Evolutionary conservation across 2,797 vertebrate genomes (phyloP).

Genomic region (Rallus crepitans): DNA sequence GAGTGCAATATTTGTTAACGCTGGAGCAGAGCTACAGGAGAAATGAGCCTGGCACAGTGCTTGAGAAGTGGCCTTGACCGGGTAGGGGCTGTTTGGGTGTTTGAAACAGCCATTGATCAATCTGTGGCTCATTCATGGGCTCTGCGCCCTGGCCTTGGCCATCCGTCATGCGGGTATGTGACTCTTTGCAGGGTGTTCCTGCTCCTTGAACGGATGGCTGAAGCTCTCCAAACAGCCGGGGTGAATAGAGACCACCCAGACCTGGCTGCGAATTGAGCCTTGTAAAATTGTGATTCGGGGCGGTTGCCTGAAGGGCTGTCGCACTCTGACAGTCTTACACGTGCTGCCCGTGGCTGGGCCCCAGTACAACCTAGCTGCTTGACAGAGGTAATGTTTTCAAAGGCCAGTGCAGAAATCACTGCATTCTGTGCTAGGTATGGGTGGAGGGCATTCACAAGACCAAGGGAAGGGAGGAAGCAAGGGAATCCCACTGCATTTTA

Average conservation of each 20-base stretch:
- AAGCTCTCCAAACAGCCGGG: background rate
- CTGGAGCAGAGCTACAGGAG: background rate
- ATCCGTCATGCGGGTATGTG: rapidly evolving
- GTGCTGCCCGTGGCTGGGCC: rapidly evolving
- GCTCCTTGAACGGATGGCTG: background rate
- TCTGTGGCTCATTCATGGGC: constrained; percentile 4
- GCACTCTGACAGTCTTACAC: background rate
- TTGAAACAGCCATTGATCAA: background rate
- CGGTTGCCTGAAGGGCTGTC: background rate
- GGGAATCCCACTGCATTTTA: background rate
- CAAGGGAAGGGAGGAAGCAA: background rate
- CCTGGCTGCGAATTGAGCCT: background rate
- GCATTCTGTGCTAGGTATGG: background rate
- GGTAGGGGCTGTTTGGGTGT: background rate
- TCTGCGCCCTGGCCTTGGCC: background rate
- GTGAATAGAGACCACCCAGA: constrained; percentile 37
- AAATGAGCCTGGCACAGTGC: background rate
- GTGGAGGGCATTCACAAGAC: background rate
- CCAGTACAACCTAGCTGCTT: background rate
- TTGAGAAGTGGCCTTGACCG: background rate
- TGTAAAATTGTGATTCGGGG: background rate
- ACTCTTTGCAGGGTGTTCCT: background rate
- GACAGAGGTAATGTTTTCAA: background rate
- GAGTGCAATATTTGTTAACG: background rate
- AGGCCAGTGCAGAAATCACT: background rate